Percentiles rank a stretch among this genome's conserved stretches.
Evolutionary conservation across 92 coral and sea anemone species (phyloP).

Genomic region (Montipora capitata): DNA sequence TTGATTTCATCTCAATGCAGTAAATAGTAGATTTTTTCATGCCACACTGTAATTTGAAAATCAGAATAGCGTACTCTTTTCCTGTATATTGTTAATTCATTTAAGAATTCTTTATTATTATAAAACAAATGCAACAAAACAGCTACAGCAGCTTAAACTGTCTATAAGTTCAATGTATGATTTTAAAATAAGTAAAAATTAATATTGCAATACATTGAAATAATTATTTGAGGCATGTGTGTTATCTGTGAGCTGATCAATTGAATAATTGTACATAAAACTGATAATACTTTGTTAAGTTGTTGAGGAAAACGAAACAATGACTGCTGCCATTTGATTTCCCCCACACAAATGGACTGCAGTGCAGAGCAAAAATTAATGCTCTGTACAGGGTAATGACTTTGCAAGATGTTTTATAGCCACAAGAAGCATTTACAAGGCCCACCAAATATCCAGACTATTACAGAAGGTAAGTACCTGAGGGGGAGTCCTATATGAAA

Average conservation of each 20-base stretch:
- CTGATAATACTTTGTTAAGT: too few relatives aligned
- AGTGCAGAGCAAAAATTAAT: neutral
- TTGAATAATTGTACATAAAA: neutral
- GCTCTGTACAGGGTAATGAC: too few relatives aligned
- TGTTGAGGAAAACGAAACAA: too few relatives aligned
- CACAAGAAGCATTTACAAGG: slow-evolving; percentile 3
- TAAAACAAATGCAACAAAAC: neutral
- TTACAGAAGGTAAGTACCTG: slow-evolving; percentile 5
- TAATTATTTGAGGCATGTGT: neutral
- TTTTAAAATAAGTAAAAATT: neutral
- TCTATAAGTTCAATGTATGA: neutral
- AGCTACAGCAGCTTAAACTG: slow-evolving; percentile 3
- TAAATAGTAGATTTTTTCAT: neutral
- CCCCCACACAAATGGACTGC: too few relatives aligned
- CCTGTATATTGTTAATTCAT: slow-evolving; percentile 2
- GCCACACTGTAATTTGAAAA: slow-evolving; percentile 16
- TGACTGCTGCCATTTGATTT: too few relatives aligned
- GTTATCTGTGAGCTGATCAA: neutral
- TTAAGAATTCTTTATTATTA: neutral
- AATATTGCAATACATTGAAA: neutral
- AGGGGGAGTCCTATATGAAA: slow-evolving; percentile 11
- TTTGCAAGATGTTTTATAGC: neutral
- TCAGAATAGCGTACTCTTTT: slow-evolving; percentile 17
- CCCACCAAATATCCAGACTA: neutral
- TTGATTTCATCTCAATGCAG: neutral